These are phyloP conservation scores for Arctopsyche grandis DNA, from an alignment of 1,140 invertebrate genomes.

Conservation along the genomic window DNA sequence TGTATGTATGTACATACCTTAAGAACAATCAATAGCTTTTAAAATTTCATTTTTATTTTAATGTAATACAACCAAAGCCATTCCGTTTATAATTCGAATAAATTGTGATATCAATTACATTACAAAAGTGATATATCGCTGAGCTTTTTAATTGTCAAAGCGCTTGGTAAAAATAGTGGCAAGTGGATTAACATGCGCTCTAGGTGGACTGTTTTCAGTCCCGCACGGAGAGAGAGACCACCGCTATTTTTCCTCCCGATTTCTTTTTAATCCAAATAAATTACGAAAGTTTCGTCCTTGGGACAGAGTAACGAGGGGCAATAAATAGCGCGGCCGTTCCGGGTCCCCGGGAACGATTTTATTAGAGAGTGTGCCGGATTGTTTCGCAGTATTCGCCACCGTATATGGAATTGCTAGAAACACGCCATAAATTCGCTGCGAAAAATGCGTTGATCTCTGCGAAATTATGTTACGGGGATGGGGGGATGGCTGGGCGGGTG, in stretches of 20 bases:
- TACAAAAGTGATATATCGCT: too few relatives aligned
- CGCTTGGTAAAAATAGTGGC: too few relatives aligned
- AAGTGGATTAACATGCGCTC: too few relatives aligned
- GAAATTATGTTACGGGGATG: conserved; percentile 61
- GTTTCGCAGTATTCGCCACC: conserved; percentile 58
- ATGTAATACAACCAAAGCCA: too few relatives aligned
- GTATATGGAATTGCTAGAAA: conserved; percentile 61
- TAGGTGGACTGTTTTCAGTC: neutral
- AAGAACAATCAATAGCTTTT: too few relatives aligned
- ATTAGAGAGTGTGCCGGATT: conserved; percentile 64
- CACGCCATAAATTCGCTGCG: conserved; percentile 61
- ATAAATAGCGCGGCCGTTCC: conserved; percentile 58
- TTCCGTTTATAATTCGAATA: too few relatives aligned
- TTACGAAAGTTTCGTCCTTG: conserved; percentile 45
- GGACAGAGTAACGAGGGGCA: conserved; percentile 38
- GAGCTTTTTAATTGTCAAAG: too few relatives aligned
- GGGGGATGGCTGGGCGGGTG: conserved; percentile 48
- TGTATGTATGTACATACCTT: neutral
- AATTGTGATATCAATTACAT: too few relatives aligned
- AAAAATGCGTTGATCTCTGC: conserved; percentile 60
- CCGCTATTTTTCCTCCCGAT: conserved; percentile 45
- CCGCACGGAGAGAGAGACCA: neutral
- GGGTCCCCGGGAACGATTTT: conserved; percentile 64
- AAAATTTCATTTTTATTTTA: too few relatives aligned
- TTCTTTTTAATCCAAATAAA: conserved; percentile 53